These are phyloP conservation scores for Gallinago media DNA, from an alignment of 2,113 vertebrate genomes.

Conservation along the genomic window DNA sequence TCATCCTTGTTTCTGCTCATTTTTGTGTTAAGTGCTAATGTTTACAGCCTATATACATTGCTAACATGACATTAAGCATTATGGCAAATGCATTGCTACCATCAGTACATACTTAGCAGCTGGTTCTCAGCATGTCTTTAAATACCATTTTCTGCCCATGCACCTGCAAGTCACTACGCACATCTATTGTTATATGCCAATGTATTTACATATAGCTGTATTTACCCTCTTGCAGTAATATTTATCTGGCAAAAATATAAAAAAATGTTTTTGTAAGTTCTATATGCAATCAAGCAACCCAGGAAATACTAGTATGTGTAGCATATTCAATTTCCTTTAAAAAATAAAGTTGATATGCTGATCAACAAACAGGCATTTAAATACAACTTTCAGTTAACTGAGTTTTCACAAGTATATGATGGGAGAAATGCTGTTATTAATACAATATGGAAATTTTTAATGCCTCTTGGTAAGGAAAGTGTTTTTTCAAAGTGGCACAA, in stretches of 20 bases:
- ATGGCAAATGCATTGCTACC: background rate
- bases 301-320: background rate
- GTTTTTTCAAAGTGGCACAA: background rate
- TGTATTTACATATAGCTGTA: background rate
- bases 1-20: background rate
- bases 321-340: background rate
- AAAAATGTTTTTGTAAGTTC: background rate
- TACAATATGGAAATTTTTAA: background rate
- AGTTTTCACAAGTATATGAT: background rate
- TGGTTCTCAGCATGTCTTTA: background rate
- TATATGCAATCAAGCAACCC: background rate
- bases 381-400: background rate
- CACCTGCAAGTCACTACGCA: background rate
- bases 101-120: background rate
- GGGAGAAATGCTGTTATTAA: background rate
- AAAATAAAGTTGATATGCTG: background rate
- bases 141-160: background rate
- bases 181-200: background rate
- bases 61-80: background rate
- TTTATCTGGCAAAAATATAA: background rate
- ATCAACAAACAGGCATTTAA: background rate
- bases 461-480: background rate
- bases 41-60: background rate
- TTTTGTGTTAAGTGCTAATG: background rate
- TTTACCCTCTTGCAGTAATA: background rate